Evolutionary conservation across 2,888 invertebrate genomes (phyloP).

Genomic region (Microctonus hyperodae): DNA sequence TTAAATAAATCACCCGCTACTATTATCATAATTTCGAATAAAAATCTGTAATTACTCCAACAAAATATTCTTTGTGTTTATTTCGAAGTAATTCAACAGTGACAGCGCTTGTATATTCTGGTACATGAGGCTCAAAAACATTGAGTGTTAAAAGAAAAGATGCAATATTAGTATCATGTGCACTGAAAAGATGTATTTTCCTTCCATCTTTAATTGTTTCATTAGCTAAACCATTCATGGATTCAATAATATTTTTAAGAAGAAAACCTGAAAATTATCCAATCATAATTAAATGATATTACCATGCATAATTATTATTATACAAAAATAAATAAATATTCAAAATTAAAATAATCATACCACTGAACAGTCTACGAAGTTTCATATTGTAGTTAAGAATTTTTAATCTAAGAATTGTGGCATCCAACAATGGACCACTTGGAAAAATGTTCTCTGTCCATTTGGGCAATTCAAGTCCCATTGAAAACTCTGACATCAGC

Average conservation of each 20-base stretch:
- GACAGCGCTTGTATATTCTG: slow-evolving; percentile 47
- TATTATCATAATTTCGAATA: neutral
- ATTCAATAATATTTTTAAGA: slow-evolving; percentile 27
- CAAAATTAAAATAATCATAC: slow-evolving; percentile 46
- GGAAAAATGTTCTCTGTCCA: slow-evolving; percentile 66
- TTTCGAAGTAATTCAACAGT: slow-evolving; percentile 48
- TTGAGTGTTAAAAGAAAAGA: slow-evolving; percentile 47
- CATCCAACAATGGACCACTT: slow-evolving; percentile 66
- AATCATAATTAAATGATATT: neutral
- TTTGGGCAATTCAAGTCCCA: slow-evolving; percentile 66
- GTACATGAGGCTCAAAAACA: slow-evolving; percentile 49
- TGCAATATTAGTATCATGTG: slow-evolving; percentile 51
- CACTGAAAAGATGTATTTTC: slow-evolving; percentile 53
- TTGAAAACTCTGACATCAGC: slow-evolving; percentile 63
- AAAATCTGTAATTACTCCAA: slow-evolving; percentile 42
- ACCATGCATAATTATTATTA: too few species aligned
- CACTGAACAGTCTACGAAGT: slow-evolving; percentile 67
- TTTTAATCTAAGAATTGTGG: slow-evolving; percentile 66
- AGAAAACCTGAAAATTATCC: neutral
- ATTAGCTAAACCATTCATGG: slow-evolving; percentile 23
- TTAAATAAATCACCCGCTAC: too few species aligned
- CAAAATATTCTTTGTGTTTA: slow-evolving; percentile 34
- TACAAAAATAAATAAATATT: neutral
- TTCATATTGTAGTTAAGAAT: slow-evolving; percentile 66
- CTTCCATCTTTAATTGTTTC: slow-evolving; percentile 6